Evolutionary conservation across 2,797 vertebrate species (phyloP).

Genomic region (Channallabes apus): DNA sequence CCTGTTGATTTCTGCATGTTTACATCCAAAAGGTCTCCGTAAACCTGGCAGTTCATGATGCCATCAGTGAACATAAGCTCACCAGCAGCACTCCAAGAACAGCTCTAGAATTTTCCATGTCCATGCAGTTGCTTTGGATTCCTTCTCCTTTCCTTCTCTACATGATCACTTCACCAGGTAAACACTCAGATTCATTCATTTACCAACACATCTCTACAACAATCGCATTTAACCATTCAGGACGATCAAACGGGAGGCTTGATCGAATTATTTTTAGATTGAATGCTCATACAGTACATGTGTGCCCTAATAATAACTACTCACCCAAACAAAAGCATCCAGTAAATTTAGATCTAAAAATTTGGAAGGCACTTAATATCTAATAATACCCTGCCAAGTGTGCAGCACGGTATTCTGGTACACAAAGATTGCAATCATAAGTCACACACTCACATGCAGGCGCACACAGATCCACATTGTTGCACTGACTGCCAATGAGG

Average conservation of each 20-base stretch:
- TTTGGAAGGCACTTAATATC: background rate
- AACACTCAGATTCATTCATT: too few relatives aligned
- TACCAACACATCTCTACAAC: background rate
- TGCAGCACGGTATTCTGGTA: background rate
- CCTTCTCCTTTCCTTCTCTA: too few relatives aligned
- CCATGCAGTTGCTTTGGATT: too few relatives aligned
- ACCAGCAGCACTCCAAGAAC: too few relatives aligned
- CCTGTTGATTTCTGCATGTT: too few relatives aligned
- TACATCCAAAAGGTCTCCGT: too few relatives aligned
- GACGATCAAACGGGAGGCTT: background rate
- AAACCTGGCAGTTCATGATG: too few relatives aligned
- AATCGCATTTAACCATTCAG: background rate
- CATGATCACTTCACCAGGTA: too few relatives aligned
- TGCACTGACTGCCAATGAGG: conserved; percentile 37
- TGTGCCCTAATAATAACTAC: conserved; percentile 19
- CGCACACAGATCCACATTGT: conserved; percentile 26
- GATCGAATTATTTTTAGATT: background rate
- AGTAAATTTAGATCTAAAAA: background rate
- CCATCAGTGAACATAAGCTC: too few relatives aligned
- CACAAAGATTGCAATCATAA: conserved; percentile 30
- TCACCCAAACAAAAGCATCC: background rate
- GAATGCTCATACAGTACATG: background rate
- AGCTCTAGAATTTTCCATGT: too few relatives aligned
- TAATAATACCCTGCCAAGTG: conserved; percentile 14
- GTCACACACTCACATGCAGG: conserved; percentile 5